phyloP scores from a whole-genome alignment of 23 tunicate species.

The Aplidium turbinatum region DNA sequence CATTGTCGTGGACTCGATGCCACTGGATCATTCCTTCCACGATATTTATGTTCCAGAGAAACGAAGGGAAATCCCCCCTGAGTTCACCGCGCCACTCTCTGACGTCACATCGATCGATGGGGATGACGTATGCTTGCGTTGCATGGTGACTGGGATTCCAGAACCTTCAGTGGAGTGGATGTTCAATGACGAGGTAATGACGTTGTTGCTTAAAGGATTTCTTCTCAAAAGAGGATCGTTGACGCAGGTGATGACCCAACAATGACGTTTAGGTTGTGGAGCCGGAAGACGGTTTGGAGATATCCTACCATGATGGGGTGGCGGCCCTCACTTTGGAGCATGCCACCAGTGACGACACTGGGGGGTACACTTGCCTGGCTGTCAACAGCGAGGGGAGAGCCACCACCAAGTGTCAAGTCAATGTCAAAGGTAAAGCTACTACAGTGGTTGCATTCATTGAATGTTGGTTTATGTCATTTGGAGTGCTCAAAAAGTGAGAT shows the following conservation, averaged over 20 bases:
- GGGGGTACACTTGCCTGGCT: slow-evolving; percentile 77
- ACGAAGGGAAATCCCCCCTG: slow-evolving; percentile 56
- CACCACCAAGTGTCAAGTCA: slow-evolving; percentile 63
- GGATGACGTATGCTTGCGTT: slow-evolving; percentile 66
- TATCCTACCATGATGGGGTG: slow-evolving; percentile 57
- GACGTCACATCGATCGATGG: slow-evolving; percentile 60
- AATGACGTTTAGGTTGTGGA: slow-evolving; percentile 66
- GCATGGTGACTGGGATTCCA: slow-evolving; percentile 81
- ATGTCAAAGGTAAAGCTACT: slow-evolving; percentile 54
- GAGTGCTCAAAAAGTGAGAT: too few species aligned
- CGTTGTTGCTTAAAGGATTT: too few species aligned
- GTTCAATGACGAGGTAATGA: slow-evolving; percentile 74
- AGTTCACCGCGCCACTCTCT: slow-evolving; percentile 69
- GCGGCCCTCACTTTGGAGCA: slow-evolving; percentile 79
- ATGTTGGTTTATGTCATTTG: too few species aligned
- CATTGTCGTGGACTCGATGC: background rate
- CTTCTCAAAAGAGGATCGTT: too few species aligned
- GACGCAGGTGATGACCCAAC: slow-evolving; percentile 29
- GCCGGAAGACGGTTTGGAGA: slow-evolving; percentile 79
- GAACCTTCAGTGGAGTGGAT: slow-evolving; percentile 83
- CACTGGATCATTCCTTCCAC: background rate
- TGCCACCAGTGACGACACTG: slow-evolving; percentile 77
- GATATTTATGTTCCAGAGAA: slow-evolving; percentile 40
- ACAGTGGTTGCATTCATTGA: too few species aligned
- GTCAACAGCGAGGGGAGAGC: slow-evolving; percentile 65